Base-by-base conservation (phyloP, 2,888 invertebrate species). In the Polymixis flavicincta region DNA sequence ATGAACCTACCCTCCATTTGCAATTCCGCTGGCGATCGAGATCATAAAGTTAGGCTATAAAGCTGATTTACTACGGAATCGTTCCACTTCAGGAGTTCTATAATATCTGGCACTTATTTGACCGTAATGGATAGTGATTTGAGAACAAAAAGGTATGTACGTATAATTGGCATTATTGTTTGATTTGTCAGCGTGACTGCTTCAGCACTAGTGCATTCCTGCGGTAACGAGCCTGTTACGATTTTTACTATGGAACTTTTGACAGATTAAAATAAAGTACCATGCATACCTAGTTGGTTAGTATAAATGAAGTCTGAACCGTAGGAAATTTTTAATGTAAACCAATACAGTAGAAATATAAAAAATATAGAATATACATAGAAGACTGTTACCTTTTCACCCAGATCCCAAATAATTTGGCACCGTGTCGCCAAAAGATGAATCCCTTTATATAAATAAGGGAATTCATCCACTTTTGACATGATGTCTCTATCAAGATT, bases 41-140 rank as follows among this genome's bases (percentile, higher is more conserved):
- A 77, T 77, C 76, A 75, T 85, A 85, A 85, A 85, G 68, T 74
- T 80, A 28, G 61, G 55, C 72, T 52, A 80, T 85, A 77, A 86
- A 77, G 63, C 74, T 80, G 86, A 86, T 84, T 84, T 86, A 86
- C 71, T 57, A 48, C 71, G 32, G 37, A 28, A 61, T 54, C 68
- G 73, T 68, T 69, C 54, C 59, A 71, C 66, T 73, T 78, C 66
- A 84, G 28, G 32, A 71, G 17, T 54, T 84, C 59, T 76, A n/a
- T 71, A 64, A 72, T 81, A 84, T 66, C 67, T 80, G n/a, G 45
- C 59, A 61, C 50, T 60, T 65, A 80, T 61, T 71, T 64, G 6
- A 37, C 66, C n/a, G 63, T 73, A 84, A 84, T 71, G 63, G 25
- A 42, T 66, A 67, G 59, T 65, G 57, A 65, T 71, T 57, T 17